These are phyloP conservation scores for Drosophila limbata DNA, from an alignment of 2,888 invertebrate genomes.

Conservation along the genomic window DNA sequence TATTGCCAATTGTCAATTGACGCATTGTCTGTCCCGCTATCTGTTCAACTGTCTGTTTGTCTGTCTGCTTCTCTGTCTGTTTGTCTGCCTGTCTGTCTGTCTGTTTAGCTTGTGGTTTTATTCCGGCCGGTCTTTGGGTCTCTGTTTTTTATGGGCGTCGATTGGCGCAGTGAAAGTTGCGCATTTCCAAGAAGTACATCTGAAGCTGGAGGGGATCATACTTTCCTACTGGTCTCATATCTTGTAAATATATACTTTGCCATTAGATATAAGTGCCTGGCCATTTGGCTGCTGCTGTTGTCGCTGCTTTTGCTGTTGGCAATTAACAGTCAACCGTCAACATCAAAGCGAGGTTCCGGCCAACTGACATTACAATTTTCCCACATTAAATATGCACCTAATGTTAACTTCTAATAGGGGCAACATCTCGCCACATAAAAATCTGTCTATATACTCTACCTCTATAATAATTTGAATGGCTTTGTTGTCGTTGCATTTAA, in stretches of 20 bases:
- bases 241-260: slow-evolving; percentile 37
- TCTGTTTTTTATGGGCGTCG: slow-evolving; percentile 70
- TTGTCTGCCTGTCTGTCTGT: slow-evolving; percentile 14
- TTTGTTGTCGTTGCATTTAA: slow-evolving; percentile 42
- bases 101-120: slow-evolving; percentile 15
- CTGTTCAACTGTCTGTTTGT: slow-evolving; percentile 6
- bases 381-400: slow-evolving; percentile 73
- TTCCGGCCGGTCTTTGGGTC: slow-evolving; percentile 33
- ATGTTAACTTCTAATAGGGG: slow-evolving; percentile 40
- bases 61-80: slow-evolving; percentile 16
- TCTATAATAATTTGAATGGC: slow-evolving; percentile 30
- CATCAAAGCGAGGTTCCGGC: slow-evolving; percentile 63
- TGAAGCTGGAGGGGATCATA: slow-evolving; percentile 11
- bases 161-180: slow-evolving; percentile 70
- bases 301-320: slow-evolving; percentile 11
- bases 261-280: slow-evolving; percentile 63
- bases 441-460: slow-evolving; percentile 8
- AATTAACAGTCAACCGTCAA: slow-evolving; percentile 21
- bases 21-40: slow-evolving; percentile 23
- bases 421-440: neutral
- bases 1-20: slow-evolving; percentile 75
- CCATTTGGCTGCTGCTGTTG: slow-evolving; percentile 45
- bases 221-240: slow-evolving; percentile 31
- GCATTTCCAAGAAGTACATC: slow-evolving; percentile 64
- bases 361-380: slow-evolving; percentile 61